phyloP scores from a whole-genome alignment of 1,140 invertebrate genomes.

The Samia ricini region DNA sequence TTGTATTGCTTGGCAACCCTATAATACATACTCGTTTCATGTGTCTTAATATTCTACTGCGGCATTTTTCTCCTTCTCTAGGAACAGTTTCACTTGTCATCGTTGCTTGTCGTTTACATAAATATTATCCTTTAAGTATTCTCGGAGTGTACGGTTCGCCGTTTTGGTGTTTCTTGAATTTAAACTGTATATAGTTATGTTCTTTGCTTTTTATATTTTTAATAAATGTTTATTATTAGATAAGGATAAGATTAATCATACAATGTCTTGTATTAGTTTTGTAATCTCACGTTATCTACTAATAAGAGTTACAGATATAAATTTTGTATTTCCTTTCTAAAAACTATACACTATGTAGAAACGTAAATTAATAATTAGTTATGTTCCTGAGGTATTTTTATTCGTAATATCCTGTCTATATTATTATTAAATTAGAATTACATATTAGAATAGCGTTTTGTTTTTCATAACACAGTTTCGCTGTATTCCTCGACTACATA shows the following conservation, averaged over 20 bases:
- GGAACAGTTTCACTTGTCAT: slow-evolving; percentile 56
- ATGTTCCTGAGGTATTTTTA: too few relatives aligned
- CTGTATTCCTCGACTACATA: slow-evolving; percentile 10
- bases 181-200: neutral
- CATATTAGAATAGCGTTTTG: neutral
- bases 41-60: slow-evolving; percentile 33
- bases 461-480: neutral
- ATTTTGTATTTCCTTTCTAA: neutral
- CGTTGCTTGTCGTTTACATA: slow-evolving; percentile 40
- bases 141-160: slow-evolving; percentile 30
- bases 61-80: slow-evolving; percentile 39
- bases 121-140: slow-evolving; percentile 64
- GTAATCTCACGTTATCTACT: too few relatives aligned
- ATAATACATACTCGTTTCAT: slow-evolving; percentile 12
- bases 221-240: neutral
- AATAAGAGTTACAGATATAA: too few relatives aligned
- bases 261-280: neutral
- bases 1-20: neutral
- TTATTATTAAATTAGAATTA: too few relatives aligned
- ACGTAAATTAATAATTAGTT: too few relatives aligned
- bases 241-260: neutral
- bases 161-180: neutral
- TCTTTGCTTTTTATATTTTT: neutral
- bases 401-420: too few relatives aligned
- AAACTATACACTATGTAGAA: neutral